Evolutionary conservation across 2,888 invertebrate species (phyloP).

Genomic region (Eilema sororculum): DNA sequence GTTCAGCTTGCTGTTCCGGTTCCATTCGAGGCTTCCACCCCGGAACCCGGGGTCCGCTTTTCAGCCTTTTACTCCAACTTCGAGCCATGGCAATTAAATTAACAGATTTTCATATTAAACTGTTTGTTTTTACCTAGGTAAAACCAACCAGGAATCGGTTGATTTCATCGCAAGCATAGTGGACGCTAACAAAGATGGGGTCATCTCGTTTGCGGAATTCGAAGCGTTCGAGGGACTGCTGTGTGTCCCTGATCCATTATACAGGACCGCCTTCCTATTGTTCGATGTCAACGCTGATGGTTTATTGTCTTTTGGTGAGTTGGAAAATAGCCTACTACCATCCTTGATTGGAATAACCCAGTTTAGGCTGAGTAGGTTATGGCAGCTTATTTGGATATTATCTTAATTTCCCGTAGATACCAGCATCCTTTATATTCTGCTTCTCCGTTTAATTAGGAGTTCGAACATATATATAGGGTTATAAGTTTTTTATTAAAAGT

Average conservation of each 20-base stretch:
- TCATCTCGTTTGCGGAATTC: conserved; percentile 98
- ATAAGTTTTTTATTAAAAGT: no score
- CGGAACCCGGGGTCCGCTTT: no score
- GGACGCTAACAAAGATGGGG: conserved; percentile 97
- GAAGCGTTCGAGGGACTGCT: conserved; percentile 98
- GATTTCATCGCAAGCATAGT: conserved; percentile 96
- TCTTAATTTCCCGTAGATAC: no score
- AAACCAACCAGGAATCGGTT: conserved; percentile 93
- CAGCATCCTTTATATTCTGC: no score
- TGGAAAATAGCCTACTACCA: neutral
- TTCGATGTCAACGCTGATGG: conserved; percentile 99
- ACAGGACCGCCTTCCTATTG: conserved; percentile 98
- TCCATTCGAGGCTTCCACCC: no score
- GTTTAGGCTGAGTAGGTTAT: neutral
- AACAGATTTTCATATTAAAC: neutral
- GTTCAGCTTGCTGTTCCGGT: no score
- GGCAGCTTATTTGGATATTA: no score
- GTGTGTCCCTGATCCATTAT: conserved; percentile 98
- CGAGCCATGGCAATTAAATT: no score
- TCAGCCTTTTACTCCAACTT: no score
- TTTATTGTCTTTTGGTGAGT: conserved; percentile 96
- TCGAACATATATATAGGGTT: no score
- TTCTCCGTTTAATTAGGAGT: no score
- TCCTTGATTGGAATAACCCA: neutral
- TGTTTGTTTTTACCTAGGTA: conserved; percentile 66